These are phyloP conservation scores for Hestina assimilis DNA, from an alignment of 1,140 invertebrate species.

Conservation along the genomic window DNA sequence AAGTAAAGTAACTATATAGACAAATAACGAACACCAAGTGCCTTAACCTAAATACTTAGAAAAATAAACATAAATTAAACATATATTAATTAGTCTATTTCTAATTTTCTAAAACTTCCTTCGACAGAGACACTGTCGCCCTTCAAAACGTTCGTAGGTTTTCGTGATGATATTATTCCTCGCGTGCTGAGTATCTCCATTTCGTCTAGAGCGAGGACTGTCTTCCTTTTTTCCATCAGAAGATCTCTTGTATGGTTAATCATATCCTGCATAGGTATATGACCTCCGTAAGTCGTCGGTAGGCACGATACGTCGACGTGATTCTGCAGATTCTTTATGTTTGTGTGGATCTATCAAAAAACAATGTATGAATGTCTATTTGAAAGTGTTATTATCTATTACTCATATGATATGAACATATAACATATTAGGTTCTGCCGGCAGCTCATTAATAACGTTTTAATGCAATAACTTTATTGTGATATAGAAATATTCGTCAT, in stretches of 20 bases:
- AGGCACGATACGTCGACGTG: constrained; percentile 83
- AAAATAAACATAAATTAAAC: neutral
- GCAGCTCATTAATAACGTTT: no score
- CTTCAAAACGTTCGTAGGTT: constrained; percentile 48
- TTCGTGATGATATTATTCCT: constrained; percentile 78
- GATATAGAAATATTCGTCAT: no score
- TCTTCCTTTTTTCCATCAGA: constrained; percentile 80
- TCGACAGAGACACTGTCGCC: constrained; percentile 73
- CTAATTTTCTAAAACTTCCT: constrained; percentile 85
- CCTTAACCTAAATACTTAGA: constrained; percentile 7
- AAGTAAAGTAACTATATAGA: neutral
- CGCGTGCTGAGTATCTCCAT: constrained; percentile 81
- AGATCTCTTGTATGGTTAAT: constrained; percentile 84
- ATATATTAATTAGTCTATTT: constrained; percentile 80
- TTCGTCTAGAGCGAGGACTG: constrained; percentile 83
- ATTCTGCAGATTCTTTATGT: constrained; percentile 81
- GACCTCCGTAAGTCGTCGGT: constrained; percentile 88
- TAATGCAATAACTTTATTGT: no score
- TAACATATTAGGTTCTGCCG: no score
- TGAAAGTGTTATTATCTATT: no score
- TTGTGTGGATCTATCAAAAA: constrained; percentile 80
- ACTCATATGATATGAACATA: no score
- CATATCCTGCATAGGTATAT: constrained; percentile 86
- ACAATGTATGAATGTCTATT: neutral
- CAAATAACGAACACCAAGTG: no score